Evolutionary conservation across 2,888 invertebrate genomes (phyloP), one percentile per base, ranked within the genome.

Genomic region (Stratiomys singularior): DNA sequence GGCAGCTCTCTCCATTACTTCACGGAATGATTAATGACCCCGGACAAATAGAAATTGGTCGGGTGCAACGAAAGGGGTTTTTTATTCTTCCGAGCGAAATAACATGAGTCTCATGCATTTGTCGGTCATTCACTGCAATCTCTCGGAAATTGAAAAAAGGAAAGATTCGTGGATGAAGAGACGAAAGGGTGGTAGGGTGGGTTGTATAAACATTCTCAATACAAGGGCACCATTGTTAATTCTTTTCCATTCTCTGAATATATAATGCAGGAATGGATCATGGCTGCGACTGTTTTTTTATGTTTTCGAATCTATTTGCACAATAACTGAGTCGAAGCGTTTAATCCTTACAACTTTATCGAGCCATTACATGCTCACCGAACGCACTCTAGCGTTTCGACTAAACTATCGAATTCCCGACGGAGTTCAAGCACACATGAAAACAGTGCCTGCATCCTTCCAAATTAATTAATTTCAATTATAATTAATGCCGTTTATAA

Each of bases 31-130:
- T 85, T 85, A 85, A 85, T 85, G 85, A 82, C 82, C 83, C 83
- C 82, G 85, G 86, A 86, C 85, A 86, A 85, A 86, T 86, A 84
- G 85, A 85, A 85, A 85, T 85, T 84, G 84, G 84, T 84, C 84
- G 84, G 60, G 74, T 74, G 74, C 74, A 74, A 74, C 74, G 74
- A 27, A 74, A 74, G 60, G 74, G 74, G 74, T 58, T 67, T 60
- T 37, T n/a, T 37, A 3, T 37, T 37, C 37, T 37, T 69, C 27
- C 21, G 21, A 74, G 23, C 74, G 37, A 74, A 74, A 74, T 74
- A 30, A 58, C 72, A 72, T 30, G 30, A 72, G 52, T 28, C 52
- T 71, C 72, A 7, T 72, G 72, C 72, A 72, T 72, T 72, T 72
- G 72, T 72, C 28, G 72, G 72, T 58, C 72, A 56, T 72, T 72